Evolutionary conservation across 1,140 invertebrate species (phyloP).

Genomic region (Grapholita molesta): DNA sequence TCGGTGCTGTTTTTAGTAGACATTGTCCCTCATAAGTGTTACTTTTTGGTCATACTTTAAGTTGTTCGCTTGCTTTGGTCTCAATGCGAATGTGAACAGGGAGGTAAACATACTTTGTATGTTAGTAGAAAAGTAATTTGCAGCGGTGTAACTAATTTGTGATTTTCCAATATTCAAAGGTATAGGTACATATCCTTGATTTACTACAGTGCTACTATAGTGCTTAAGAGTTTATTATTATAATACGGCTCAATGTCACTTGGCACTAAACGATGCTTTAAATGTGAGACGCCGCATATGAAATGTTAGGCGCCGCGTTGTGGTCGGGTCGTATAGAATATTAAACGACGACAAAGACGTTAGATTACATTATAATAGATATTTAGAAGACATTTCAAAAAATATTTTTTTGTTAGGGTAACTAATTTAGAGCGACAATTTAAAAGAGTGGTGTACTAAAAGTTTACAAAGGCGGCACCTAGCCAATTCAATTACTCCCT

Average conservation of each 20-base stretch:
- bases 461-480: not conserved
- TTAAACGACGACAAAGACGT: not conserved
- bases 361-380: not conserved
- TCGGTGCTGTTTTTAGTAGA: too few species aligned
- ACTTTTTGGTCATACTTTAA: too few species aligned
- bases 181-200: too few species aligned
- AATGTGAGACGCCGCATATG: not conserved
- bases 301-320: not conserved
- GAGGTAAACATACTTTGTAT: too few species aligned
- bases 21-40: too few species aligned
- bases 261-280: not conserved
- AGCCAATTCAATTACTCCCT: constrained; percentile 10
- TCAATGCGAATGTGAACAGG: too few species aligned
- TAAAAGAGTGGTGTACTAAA: not conserved
- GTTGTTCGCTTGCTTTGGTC: too few species aligned
- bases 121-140: too few species aligned
- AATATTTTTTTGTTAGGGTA: too few species aligned
- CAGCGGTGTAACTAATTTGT: too few species aligned
- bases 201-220: not conserved
- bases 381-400: too few species aligned
- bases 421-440: not conserved
- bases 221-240: not conserved
- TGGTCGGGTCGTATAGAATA: not conserved
- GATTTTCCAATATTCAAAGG: too few species aligned
- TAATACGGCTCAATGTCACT: not conserved